A percentile compares a stretch with the other conserved stretches of the same genome.
Conservation (phyloP, 2,888 invertebrate genomes). For the Pinctada fucata region DNA sequence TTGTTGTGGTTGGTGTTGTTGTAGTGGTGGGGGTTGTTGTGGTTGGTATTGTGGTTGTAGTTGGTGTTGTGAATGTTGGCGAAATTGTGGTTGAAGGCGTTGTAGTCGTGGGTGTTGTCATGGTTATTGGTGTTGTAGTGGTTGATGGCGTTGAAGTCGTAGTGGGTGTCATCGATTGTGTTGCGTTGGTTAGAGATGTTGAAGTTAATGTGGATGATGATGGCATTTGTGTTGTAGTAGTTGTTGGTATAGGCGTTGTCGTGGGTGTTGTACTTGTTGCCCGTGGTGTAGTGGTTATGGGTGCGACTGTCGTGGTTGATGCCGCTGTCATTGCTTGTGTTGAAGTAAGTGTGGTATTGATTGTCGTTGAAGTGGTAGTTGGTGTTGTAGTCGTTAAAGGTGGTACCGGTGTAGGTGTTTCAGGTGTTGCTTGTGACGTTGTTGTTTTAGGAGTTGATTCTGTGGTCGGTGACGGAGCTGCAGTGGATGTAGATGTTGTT, state of each 20-base stretch:
- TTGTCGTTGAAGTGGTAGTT: neutral
- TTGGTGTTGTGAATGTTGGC: constrained; percentile 15
- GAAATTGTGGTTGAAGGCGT: constrained; percentile 3
- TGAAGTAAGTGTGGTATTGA: too few relatives aligned
- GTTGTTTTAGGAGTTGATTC: constrained; percentile 4
- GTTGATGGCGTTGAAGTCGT: constrained; percentile 11
- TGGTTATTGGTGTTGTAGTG: constrained; percentile 17
- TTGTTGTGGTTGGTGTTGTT: constrained; percentile 5
- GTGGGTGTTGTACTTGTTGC: constrained; percentile 3
- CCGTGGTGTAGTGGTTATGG: neutral
- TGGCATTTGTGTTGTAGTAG: neutral
- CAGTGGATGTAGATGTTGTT: neutral
- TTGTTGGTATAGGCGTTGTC: neutral
- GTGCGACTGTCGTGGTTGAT: constrained; percentile 8
- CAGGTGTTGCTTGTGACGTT: neutral
- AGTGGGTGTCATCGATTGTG: constrained; percentile 21
- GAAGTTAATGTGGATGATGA: neutral
- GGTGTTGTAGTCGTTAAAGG: neutral
- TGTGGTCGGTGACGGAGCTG: constrained; percentile 1
- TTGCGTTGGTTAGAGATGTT: constrained; percentile 6
- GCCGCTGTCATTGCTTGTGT: constrained; percentile 17
- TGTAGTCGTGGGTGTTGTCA: constrained; percentile 8
- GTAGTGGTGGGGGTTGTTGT: constrained; percentile 11
- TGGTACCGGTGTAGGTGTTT: neutral
- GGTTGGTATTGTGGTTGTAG: constrained; percentile 1